Percentiles rank a stretch among this genome's conserved stretches.
Evolutionary conservation across 2,113 vertebrate genomes (phyloP).

Genomic region (Archocentrus centrarchus): DNA sequence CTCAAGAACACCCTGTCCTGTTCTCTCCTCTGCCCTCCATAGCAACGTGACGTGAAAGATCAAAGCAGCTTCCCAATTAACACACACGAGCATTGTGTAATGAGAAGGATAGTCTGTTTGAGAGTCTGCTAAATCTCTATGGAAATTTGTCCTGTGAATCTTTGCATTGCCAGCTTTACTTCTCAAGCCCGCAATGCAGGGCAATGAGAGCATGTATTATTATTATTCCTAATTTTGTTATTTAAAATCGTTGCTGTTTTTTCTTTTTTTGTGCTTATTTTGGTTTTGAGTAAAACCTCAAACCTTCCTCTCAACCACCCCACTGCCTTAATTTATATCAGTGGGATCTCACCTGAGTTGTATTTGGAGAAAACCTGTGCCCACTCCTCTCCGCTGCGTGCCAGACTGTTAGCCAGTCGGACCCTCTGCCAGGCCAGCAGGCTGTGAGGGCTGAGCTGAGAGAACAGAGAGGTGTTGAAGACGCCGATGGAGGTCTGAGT

Average conservation of each 20-base stretch:
- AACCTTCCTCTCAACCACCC: not conserved
- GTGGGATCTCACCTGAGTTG: conserved; percentile 84
- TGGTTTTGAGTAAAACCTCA: not conserved
- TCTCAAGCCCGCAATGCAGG: not conserved
- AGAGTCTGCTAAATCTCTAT: conserved; percentile 13
- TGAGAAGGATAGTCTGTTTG: conserved; percentile 3
- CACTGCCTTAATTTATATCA: not conserved
- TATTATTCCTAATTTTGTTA: not conserved
- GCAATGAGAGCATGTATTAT: not conserved
- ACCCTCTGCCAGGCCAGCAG: conserved; percentile 92
- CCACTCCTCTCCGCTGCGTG: conserved; percentile 83
- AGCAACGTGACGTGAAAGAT: conserved; percentile 55
- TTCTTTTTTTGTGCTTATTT: not conserved
- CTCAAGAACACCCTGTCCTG: conserved; percentile 56
- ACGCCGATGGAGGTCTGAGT: conserved; percentile 90
- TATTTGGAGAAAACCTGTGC: conserved; percentile 84
- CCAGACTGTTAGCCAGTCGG: conserved; percentile 88
- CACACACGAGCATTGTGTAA: conserved; percentile 16
- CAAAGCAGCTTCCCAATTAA: conserved; percentile 57
- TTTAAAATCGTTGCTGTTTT: not conserved
- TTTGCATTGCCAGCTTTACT: not conserved
- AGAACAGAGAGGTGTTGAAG: conserved; percentile 84
- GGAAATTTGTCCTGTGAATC: conserved; percentile 25
- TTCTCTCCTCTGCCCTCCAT: conserved; percentile 46
- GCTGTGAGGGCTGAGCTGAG: conserved; percentile 82